A percentile compares a stretch with the other conserved stretches of the same genome.
Evolutionary conservation across 2,888 invertebrate genomes (phyloP).

Genomic region (Ommatoiulus sabulosus): DNA sequence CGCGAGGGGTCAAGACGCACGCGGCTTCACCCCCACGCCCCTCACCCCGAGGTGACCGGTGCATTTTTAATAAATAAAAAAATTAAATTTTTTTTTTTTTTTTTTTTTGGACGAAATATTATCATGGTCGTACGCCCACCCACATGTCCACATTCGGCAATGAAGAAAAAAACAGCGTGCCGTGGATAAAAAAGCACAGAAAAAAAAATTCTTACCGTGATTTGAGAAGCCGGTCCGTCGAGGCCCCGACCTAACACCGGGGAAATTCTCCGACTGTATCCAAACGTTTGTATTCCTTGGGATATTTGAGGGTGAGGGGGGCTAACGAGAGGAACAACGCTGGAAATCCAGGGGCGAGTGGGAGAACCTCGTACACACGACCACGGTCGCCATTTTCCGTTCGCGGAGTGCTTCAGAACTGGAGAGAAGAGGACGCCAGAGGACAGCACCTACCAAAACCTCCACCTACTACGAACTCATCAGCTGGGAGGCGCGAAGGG

Average conservation of each 20-base stretch:
- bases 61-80: too few species aligned
- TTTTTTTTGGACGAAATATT: too few species aligned
- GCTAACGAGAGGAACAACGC: not conserved
- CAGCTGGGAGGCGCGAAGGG: not conserved
- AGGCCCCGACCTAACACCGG: not conserved
- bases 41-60: not conserved
- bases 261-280: not conserved
- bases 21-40: not conserved
- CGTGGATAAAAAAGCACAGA: not conserved
- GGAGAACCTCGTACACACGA: not conserved
- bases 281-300: conserved; percentile 3
- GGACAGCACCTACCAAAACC: conserved; percentile 2
- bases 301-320: not conserved
- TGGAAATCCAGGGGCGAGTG: not conserved
- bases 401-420: not conserved
- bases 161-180: not conserved
- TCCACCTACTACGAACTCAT: not conserved
- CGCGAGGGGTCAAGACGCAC: too few species aligned
- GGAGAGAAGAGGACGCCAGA: not conserved
- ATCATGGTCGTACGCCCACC: not conserved
- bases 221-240: not conserved
- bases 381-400: conserved; percentile 23
- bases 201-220: not conserved
- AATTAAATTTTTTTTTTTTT: too few species aligned
- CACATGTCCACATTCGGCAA: conserved; percentile 27